Evolutionary conservation across 2,888 invertebrate species (phyloP).

Genomic region (Orthosia cruda): DNA sequence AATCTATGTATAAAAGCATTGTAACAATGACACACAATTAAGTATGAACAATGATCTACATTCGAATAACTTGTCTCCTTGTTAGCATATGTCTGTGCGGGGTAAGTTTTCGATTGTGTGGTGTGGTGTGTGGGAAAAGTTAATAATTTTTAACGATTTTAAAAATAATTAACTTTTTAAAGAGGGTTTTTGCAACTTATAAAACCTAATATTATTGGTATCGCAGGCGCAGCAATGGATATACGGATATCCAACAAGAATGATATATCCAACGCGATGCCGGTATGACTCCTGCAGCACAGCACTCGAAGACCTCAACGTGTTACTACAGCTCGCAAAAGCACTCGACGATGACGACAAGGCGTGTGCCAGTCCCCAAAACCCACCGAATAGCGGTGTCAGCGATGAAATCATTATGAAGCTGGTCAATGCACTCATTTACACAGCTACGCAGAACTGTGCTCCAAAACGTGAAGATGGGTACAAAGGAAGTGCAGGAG

Average conservation of each 20-base stretch:
- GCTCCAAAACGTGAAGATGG: conserved; percentile 18
- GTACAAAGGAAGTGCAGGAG: conserved; percentile 18
- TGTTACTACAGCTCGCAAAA: conserved; percentile 68
- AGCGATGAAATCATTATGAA: conserved; percentile 83
- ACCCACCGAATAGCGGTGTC: conserved; percentile 54
- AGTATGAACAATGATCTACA: conserved; percentile 52
- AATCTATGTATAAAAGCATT: conserved; percentile 4
- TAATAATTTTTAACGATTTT: conserved; percentile 1
- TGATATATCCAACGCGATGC: conserved; percentile 38
- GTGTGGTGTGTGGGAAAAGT: too few species aligned
- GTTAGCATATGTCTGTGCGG: conserved; percentile 64
- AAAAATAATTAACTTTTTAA: not conserved
- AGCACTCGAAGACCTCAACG: conserved; percentile 71
- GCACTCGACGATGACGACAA: conserved; percentile 60
- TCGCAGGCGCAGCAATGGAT: conserved; percentile 70
- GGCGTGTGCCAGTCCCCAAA: conserved; percentile 20
- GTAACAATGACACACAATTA: conserved; percentile 19
- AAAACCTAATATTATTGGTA: not conserved
- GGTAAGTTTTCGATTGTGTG: conserved; percentile 72
- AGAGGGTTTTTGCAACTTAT: not conserved
- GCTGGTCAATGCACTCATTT: conserved; percentile 83
- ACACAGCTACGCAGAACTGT: conserved; percentile 77
- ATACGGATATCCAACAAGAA: conserved; percentile 24
- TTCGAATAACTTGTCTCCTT: conserved; percentile 56
- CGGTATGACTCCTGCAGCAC: conserved; percentile 69